Conservation (phyloP, 2,113 vertebrate genomes). For the Nasalis larvatus region DNA sequence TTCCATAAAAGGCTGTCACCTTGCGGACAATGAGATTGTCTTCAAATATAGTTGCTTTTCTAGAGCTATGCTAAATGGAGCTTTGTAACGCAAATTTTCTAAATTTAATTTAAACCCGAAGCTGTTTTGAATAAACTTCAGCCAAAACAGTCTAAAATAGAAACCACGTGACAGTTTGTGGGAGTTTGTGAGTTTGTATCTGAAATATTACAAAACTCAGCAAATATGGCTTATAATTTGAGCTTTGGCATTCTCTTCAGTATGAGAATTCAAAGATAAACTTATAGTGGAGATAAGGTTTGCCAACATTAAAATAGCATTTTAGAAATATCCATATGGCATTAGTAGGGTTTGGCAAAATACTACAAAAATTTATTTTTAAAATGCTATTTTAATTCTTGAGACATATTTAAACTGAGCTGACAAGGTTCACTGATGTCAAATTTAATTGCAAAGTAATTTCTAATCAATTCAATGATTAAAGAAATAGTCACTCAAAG, state of each 20-base stretch:
- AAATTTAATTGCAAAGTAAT: slow-evolving; percentile 36
- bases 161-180: slow-evolving; percentile 51
- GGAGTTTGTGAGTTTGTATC: slow-evolving; percentile 46
- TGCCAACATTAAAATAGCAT: slow-evolving; percentile 70
- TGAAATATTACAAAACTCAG: slow-evolving; percentile 60
- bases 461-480: slow-evolving; percentile 33
- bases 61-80: slow-evolving; percentile 59
- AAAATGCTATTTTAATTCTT: slow-evolving; percentile 56
- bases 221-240: slow-evolving; percentile 51
- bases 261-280: slow-evolving; percentile 63
- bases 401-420: background rate
- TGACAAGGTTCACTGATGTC: background rate
- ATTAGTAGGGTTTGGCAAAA: slow-evolving; percentile 48
- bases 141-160: slow-evolving; percentile 65
- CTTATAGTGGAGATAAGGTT: slow-evolving; percentile 37
- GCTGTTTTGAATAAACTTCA: slow-evolving; percentile 67
- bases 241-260: slow-evolving; percentile 50
- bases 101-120: slow-evolving; percentile 68
- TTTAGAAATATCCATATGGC: slow-evolving; percentile 50
- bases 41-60: slow-evolving; percentile 49
- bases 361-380: slow-evolving; percentile 55
- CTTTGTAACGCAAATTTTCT: slow-evolving; percentile 65
- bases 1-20: slow-evolving; percentile 52
- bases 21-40: slow-evolving; percentile 43
- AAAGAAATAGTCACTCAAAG: slow-evolving; percentile 9